Evolutionary conservation across 2,797 vertebrate species (phyloP), one percentile per base, ranked within the genome.

Genomic region (Ctenosaura bakeri): DNA sequence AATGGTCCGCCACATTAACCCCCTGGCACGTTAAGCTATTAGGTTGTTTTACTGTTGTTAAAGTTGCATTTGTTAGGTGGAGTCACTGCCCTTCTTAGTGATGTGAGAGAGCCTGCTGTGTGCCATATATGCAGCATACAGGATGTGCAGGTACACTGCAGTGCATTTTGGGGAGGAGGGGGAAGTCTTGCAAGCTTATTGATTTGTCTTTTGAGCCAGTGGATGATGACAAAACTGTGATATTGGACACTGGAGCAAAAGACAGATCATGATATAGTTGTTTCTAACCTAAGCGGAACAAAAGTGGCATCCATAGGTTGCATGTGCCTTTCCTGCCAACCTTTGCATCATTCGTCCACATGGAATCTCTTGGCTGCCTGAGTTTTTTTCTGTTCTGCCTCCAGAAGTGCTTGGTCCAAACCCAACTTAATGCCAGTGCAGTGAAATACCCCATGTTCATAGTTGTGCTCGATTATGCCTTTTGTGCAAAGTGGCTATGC

Each of bases 11-110:
- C 96, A 90, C 97, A 97, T 97, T 97, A 97, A 97, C 97, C 97
- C 97, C 97, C 97, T 95, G 97, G 97, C 96, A 97, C 76, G 97
- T 96, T 26, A 91, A 97, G 96, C 97, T 97, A 97, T 98, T 97
- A 98, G 96, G 92, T 94, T 97, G 97, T 96, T 97, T 97, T 96
- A 97, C 94, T 97, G 97, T 97, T 97, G 97, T 97, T 97, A 96
- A 97, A 97, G 97, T 97, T 97, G 93, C 96, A 97, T 97, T 97
- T 97, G 96, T 97, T 97, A 97, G 96, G 97, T 96, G 91, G 93
- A 97, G 96, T 96, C 94, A 94, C 95, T 97, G 96, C 95, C 97
- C 95, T 96, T 96, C 94, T 97, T 95, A 93, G 94, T 90, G 52
- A 89, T 85, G 92, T 42, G 82, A 83, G 42, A 62, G 85, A 92